phyloP scores from a whole-genome alignment of 2,888 invertebrate genomes.

The Apeira syringaria region DNA sequence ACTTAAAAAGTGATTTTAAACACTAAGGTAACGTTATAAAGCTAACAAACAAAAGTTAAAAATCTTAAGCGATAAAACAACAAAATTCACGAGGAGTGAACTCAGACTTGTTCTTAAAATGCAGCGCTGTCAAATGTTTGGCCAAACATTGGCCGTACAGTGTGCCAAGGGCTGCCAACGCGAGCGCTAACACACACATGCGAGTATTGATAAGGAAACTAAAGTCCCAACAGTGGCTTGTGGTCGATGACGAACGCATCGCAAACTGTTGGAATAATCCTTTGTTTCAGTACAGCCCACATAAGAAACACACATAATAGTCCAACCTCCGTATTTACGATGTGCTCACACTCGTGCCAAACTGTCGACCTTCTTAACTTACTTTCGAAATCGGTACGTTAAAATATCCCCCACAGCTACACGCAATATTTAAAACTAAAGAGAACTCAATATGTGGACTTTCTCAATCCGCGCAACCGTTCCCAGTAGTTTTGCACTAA shows the following conservation, averaged over 20 bases:
- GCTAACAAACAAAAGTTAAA: conserved; percentile 50
- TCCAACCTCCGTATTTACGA: conserved; percentile 27
- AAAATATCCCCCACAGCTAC: conserved; percentile 43
- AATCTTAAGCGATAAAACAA: conserved; percentile 54
- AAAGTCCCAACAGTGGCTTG: conserved; percentile 39
- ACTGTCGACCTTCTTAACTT: conserved; percentile 26
- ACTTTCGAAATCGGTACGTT: conserved; percentile 31
- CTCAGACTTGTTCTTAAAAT: conserved; percentile 68
- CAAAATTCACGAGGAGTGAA: conserved; percentile 52
- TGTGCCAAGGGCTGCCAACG: conserved; percentile 13
- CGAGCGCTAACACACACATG: conserved; percentile 48
- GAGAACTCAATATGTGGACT: conserved; percentile 43
- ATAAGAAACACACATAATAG: background rate
- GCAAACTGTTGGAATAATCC: conserved; percentile 33
- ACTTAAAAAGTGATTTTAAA: conserved; percentile 65
- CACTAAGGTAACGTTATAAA: conserved; percentile 53
- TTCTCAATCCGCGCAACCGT: conserved; percentile 64
- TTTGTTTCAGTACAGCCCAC: conserved; percentile 29
- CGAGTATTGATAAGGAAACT: conserved; percentile 52
- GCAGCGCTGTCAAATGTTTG: conserved; percentile 55
- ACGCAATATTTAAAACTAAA: conserved; percentile 37
- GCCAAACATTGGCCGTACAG: conserved; percentile 51
- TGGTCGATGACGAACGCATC: conserved; percentile 41
- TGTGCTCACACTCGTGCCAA: conserved; percentile 29
- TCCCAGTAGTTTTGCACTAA: conserved; percentile 80